Percentiles rank a stretch among this genome's conserved stretches.
These are phyloP conservation scores for Musca vetustissima DNA, from an alignment of 1,140 invertebrate species.

Conservation along the genomic window DNA sequence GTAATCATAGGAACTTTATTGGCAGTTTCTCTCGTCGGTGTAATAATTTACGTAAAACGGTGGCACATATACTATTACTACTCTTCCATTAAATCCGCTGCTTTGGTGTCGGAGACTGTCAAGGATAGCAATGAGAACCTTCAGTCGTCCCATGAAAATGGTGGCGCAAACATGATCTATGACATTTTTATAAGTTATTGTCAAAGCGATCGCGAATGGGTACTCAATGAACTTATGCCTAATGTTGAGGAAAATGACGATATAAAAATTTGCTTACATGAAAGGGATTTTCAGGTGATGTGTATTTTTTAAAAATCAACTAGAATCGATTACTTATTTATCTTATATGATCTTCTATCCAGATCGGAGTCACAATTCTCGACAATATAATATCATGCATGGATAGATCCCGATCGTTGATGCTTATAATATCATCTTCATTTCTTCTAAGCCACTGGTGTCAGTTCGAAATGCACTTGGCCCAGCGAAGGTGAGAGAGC, in stretches of 20 bases:
- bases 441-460: slow-evolving; percentile 68
- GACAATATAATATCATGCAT: slow-evolving; percentile 69
- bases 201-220: slow-evolving; percentile 63
- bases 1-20: slow-evolving; percentile 39
- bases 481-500: slow-evolving; percentile 60
- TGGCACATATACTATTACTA: slow-evolving; percentile 61
- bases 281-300: slow-evolving; percentile 64
- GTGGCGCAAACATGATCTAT: slow-evolving; percentile 51
- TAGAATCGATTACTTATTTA: too few species aligned
- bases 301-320: too few species aligned
- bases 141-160: slow-evolving; percentile 34
- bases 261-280: slow-evolving; percentile 64
- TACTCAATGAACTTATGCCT: slow-evolving; percentile 62
- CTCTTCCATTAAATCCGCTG: slow-evolving; percentile 60
- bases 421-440: slow-evolving; percentile 62
- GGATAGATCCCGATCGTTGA: slow-evolving; percentile 62
- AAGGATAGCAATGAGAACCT: slow-evolving; percentile 38
- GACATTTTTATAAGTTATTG: slow-evolving; percentile 68
- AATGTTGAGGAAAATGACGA: slow-evolving; percentile 61
- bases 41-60: slow-evolving; percentile 57
- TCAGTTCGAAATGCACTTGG: slow-evolving; percentile 68
- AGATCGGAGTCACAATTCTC: slow-evolving; percentile 64
- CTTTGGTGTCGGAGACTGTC: slow-evolving; percentile 44
- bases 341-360: too few species aligned
- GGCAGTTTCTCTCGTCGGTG: slow-evolving; percentile 42